Evolutionary conservation across 2,888 invertebrate genomes (phyloP).

Genomic region (Cheilosia vulpina): DNA sequence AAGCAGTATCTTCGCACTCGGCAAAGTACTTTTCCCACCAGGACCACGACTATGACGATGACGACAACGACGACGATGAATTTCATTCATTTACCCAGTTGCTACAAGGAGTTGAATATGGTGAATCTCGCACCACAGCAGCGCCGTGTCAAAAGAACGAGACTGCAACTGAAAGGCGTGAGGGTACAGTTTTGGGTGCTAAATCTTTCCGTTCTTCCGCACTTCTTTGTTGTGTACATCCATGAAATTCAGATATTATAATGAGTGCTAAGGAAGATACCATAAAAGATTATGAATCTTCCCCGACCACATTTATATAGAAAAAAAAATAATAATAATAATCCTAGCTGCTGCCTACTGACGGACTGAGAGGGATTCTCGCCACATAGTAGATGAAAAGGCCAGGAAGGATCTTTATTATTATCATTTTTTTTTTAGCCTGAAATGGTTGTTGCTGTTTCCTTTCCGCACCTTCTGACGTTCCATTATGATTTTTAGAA

Average conservation of each 20-base stretch:
- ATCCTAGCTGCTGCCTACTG: constrained; percentile 30
- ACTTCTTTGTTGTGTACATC: constrained; percentile 66
- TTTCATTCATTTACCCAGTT: constrained; percentile 44
- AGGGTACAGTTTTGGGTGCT: constrained; percentile 59
- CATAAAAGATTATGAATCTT: constrained; percentile 71
- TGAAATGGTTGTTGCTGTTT: constrained; percentile 32
- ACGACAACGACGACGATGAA: constrained; percentile 22
- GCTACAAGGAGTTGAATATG: constrained; percentile 7
- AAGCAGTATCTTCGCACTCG: constrained; percentile 35
- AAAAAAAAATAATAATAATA: constrained; percentile 28
- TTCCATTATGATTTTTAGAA: constrained; percentile 73
- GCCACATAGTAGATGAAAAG: constrained; percentile 16
- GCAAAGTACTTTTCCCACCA: constrained; percentile 12
- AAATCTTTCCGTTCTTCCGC: constrained; percentile 71
- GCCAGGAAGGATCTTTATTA: constrained; percentile 54
- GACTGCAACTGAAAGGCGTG: constrained; percentile 42
- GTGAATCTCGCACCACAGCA: not conserved
- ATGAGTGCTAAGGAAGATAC: constrained; percentile 70
- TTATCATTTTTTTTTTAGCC: constrained; percentile 19
- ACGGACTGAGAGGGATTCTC: constrained; percentile 30
- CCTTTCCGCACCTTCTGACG: constrained; percentile 11
- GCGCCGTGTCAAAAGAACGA: not conserved
- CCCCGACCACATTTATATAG: constrained; percentile 40
- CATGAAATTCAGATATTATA: constrained; percentile 72
- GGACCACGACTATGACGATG: constrained; percentile 14